Evolutionary conservation across 2,888 invertebrate species (phyloP).

Genomic region (Caenorhabditis sinica): DNA sequence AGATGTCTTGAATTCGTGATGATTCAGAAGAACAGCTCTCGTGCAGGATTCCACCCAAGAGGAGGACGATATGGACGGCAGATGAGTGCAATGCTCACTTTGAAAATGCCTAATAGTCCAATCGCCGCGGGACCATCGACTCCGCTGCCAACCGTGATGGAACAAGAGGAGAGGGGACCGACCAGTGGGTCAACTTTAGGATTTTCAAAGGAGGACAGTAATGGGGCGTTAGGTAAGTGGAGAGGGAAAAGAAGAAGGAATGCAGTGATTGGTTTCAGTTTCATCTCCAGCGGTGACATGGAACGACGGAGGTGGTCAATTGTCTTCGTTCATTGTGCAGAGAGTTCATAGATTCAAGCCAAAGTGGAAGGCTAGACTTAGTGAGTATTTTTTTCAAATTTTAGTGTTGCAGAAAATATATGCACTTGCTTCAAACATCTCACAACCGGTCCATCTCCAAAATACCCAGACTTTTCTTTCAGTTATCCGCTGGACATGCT

Average conservation of each 20-base stretch:
- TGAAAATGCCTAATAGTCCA: conserved; percentile 64
- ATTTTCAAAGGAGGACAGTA: neutral
- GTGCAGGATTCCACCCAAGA: conserved; percentile 71
- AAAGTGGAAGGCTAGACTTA: conserved; percentile 72
- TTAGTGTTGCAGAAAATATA: too few relatives aligned
- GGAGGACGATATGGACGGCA: conserved; percentile 62
- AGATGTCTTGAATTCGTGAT: conserved; percentile 71
- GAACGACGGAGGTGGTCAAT: conserved; percentile 57
- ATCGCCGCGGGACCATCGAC: conserved; percentile 58
- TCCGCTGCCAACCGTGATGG: conserved; percentile 56
- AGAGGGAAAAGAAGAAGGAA: neutral
- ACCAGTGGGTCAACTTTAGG: neutral
- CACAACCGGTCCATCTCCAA: neutral
- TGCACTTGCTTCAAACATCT: neutral
- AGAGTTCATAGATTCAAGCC: conserved; percentile 72
- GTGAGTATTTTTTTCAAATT: conserved; percentile 43
- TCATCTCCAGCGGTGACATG: conserved; percentile 54
- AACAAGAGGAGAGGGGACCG: conserved; percentile 12
- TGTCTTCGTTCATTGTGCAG: conserved; percentile 69
- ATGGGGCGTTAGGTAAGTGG: neutral
- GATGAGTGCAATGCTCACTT: conserved; percentile 62
- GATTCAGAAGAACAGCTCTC: conserved; percentile 72
- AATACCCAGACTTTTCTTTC: conserved; percentile 7
- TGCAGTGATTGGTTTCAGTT: conserved; percentile 1
- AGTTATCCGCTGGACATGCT: conserved; percentile 71